Conservation (phyloP, 2,888 invertebrate genomes). For the Rhodophaea formosa region DNA sequence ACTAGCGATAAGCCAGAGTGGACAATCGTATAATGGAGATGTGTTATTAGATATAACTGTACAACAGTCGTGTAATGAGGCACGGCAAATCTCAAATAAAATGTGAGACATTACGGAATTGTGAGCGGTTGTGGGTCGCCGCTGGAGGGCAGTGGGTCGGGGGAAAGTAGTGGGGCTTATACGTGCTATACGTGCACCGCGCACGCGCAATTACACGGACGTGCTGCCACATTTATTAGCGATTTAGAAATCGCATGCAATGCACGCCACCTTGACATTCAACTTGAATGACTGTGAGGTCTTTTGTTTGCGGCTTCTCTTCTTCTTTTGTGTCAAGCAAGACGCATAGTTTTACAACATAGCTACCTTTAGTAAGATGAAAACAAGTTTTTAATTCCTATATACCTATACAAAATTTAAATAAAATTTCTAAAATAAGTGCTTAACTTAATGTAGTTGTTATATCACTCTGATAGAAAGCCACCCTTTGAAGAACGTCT, state of each 20-base stretch:
- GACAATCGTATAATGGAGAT: conserved; percentile 44
- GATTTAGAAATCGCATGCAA: conserved; percentile 41
- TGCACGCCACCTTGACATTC: conserved; percentile 32
- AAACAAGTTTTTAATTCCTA: no score
- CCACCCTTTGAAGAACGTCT: no score
- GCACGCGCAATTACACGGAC: conserved; percentile 61
- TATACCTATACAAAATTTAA: no score
- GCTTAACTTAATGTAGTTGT: no score
- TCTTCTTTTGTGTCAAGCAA: no score
- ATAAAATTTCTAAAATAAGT: no score
- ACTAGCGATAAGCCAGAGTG: conserved; percentile 37
- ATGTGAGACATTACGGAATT: conserved; percentile 71
- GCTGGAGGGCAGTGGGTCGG: conserved; percentile 77
- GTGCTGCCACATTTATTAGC: conserved; percentile 30
- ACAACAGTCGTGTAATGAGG: conserved; percentile 59
- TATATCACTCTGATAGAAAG: no score
- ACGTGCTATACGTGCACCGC: conserved; percentile 55
- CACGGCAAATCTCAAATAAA: conserved; percentile 67
- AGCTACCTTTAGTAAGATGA: no score
- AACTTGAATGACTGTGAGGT: conserved; percentile 24
- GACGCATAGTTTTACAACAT: no score
- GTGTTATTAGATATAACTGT: conserved; percentile 61
- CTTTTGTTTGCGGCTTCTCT: not conserved
- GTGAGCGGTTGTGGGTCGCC: conserved; percentile 67
- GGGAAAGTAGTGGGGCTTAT: conserved; percentile 74